Evolutionary conservation across 2,797 vertebrate genomes (phyloP).

Genomic region (Neosalanx taihuensis): DNA sequence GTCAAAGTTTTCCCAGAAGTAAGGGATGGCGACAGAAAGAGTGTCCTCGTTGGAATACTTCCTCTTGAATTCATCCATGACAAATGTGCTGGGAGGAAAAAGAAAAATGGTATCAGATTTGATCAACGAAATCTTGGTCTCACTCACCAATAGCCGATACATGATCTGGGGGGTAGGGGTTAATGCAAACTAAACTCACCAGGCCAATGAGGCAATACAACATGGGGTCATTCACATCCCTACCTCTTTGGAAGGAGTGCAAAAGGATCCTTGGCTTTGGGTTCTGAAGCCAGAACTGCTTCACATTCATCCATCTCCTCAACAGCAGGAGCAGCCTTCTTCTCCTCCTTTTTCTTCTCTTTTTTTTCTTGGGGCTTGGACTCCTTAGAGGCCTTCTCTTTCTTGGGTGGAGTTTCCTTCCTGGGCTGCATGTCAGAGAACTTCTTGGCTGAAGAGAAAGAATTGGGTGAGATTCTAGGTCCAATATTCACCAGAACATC

Average conservation of each 20-base stretch:
- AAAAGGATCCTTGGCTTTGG: constrained; percentile 91
- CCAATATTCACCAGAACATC: not conserved
- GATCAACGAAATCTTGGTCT: not conserved
- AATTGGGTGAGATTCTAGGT: not conserved
- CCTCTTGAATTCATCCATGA: constrained; percentile 93
- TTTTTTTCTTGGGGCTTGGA: constrained; percentile 81
- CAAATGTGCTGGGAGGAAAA: constrained; percentile 70
- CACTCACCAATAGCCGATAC: not conserved
- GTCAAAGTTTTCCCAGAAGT: constrained; percentile 93
- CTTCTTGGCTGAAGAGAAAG: constrained; percentile 78
- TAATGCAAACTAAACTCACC: too few relatives aligned
- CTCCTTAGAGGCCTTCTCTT: constrained; percentile 82
- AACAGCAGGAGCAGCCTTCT: constrained; percentile 68
- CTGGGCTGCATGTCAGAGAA: constrained; percentile 91
- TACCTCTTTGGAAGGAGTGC: constrained; percentile 89
- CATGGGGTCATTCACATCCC: not conserved
- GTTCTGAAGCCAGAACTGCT: constrained; percentile 84
- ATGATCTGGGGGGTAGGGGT: not conserved
- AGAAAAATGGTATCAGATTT: not conserved
- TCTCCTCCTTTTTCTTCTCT: constrained; percentile 85
- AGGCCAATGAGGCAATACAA: too few relatives aligned
- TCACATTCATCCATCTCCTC: constrained; percentile 90
- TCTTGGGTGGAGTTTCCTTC: constrained; percentile 82
- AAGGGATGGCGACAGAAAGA: constrained; percentile 79
- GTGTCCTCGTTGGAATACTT: constrained; percentile 96